Evolutionary conservation across 2,113 vertebrate genomes (phyloP), one percentile per base, ranked within the genome.

Genomic region (Gadus macrocephalus): DNA sequence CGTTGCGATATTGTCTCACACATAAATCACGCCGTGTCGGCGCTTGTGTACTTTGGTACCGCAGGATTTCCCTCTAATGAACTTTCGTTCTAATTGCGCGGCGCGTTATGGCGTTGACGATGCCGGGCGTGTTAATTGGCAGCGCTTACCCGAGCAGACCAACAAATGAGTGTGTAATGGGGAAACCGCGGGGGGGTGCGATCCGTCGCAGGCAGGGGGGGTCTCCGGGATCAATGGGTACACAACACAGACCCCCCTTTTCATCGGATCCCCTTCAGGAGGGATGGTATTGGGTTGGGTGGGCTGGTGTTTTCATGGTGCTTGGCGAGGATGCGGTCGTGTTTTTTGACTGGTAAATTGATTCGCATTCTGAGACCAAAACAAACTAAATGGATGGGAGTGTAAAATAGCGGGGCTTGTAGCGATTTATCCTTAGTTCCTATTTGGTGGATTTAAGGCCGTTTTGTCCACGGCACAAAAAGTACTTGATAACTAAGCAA

Each of bases 141-240:
- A 77, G 77, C 80, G 85, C 74, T 82, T 78, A 83, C 82, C 75
- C 79, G 72, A 77, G 78, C 77, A 78, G 73, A 80, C 72, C 38
- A 84, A 73, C 78, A 82, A 86, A 86, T 88, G 84, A 80, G 70
- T 75, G 77, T 70, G 64, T 84, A 88, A 88, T 86, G 83, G 81
- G 79, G 81, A 83, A 86, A 79, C 76, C 69, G 72, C 53, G 68
- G 68, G 31, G 31, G 80, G 78, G 78, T 82, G 68, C 76, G 77
- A 79, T 75, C 70, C 81, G 73, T 62, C 65, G 70, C 79, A 86
- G 70, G 75, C 65, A 4, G 81, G 78, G 80, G 80, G 80, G 74
- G 80, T 80, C 77, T 67, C 67, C 22, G 75, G 68, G 64, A 79
- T 82, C 64, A 38, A 67, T 67, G 22, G 53, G 66, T 56, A 67